phyloP scores from a whole-genome alignment of 2,888 invertebrate genomes.

The Harpagoxenus sublaevis region DNA sequence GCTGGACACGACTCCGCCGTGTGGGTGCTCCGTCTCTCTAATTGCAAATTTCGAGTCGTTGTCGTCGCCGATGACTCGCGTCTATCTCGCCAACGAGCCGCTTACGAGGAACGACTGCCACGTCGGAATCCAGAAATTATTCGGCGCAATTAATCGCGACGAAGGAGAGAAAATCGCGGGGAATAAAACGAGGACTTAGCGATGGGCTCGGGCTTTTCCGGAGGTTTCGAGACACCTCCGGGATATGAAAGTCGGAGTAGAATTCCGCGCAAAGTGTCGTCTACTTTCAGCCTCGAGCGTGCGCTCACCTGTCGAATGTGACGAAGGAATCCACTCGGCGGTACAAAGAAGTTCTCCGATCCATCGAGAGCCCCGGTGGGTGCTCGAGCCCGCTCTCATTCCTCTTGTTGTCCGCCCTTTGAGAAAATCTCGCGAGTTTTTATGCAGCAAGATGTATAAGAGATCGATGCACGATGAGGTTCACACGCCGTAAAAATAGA shows the following conservation, averaged over 20 bases:
- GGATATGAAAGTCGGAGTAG: constrained; percentile 31
- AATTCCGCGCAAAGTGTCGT: constrained; percentile 54
- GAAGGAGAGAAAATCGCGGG: background rate
- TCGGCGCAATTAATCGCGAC: constrained; percentile 35
- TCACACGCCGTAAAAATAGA: constrained; percentile 47
- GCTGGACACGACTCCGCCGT: constrained; percentile 58
- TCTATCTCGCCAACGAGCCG: constrained; percentile 48
- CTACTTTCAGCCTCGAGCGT: constrained; percentile 35
- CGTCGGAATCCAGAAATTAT: constrained; percentile 7
- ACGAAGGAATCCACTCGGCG: constrained; percentile 64
- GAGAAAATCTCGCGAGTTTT: constrained; percentile 51
- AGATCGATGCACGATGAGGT: background rate
- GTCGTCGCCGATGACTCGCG: constrained; percentile 68
- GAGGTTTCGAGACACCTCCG: background rate
- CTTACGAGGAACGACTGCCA: constrained; percentile 34
- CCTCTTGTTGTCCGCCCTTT: constrained; percentile 44
- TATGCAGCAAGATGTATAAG: constrained; percentile 26
- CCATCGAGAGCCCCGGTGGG: constrained; percentile 53
- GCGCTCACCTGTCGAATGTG: constrained; percentile 56
- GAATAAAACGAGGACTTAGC: background rate
- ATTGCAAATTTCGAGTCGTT: constrained; percentile 61
- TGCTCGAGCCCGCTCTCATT: constrained; percentile 47
- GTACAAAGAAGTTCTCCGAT: constrained; percentile 72
- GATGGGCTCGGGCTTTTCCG: background rate
- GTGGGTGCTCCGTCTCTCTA: constrained; percentile 54